Evolutionary conservation across 2,113 vertebrate species (phyloP).

Genomic region (Hippocampus abdominalis): DNA sequence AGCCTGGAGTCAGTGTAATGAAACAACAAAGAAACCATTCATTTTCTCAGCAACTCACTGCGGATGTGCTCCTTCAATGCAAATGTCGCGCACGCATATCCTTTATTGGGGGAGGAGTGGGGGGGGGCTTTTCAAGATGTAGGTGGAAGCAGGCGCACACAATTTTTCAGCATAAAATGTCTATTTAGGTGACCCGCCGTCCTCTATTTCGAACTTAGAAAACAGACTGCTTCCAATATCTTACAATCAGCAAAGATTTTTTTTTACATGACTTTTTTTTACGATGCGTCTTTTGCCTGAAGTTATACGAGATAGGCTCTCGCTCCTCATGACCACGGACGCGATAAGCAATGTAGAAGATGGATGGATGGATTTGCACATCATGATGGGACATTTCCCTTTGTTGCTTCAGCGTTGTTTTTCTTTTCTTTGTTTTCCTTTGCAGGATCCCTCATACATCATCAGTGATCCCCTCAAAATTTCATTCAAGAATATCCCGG

Average conservation of each 20-base stretch:
- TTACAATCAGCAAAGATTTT: neutral
- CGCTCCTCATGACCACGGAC: neutral
- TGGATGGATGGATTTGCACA: neutral
- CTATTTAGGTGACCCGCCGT: neutral
- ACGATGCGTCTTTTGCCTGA: neutral
- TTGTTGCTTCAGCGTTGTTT: neutral
- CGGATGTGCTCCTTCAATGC: slow-evolving; percentile 8
- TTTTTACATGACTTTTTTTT: neutral
- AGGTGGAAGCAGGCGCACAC: neutral
- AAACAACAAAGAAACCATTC: slow-evolving; percentile 52
- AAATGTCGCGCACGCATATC: slow-evolving; percentile 7
- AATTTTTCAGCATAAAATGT: neutral
- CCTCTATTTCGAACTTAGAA: neutral
- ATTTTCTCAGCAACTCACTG: slow-evolving; percentile 28
- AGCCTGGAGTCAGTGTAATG: slow-evolving; percentile 44
- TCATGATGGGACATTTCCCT: neutral
- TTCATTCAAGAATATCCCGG: slow-evolving; percentile 1
- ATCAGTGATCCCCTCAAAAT: slow-evolving; percentile 10
- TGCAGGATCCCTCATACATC: neutral
- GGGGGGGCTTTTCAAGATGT: neutral
- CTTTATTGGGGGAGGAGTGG: neutral
- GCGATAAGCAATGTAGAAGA: neutral
- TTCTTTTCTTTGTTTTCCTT: slow-evolving; percentile 3
- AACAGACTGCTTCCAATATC: neutral
- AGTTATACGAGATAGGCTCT: neutral